Conservation (phyloP, 2,888 invertebrate genomes). For the Falcaria lacertinaria region DNA sequence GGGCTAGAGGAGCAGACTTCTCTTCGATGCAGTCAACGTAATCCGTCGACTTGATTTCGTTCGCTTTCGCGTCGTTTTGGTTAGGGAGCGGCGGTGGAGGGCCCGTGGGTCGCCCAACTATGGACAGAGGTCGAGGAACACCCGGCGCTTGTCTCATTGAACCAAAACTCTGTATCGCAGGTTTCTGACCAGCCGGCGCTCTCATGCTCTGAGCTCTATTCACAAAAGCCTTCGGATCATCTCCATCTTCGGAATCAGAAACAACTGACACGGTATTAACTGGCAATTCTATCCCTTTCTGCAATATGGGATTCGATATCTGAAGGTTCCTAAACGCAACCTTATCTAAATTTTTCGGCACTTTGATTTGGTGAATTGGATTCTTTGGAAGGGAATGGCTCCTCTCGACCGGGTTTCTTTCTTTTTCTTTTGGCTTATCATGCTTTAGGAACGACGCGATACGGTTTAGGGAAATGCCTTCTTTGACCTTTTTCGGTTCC, state of each 20-base stretch:
- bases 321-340: constrained; percentile 86
- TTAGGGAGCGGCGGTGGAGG: constrained; percentile 86
- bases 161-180: constrained; percentile 87
- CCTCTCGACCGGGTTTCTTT: constrained; percentile 69
- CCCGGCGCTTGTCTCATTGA: constrained; percentile 88
- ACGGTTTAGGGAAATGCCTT: constrained; percentile 83
- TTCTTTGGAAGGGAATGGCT: constrained; percentile 81
- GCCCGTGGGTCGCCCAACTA: constrained; percentile 85
- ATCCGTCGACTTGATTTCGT: constrained; percentile 67
- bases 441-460: constrained; percentile 88
- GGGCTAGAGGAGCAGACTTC: constrained; percentile 79
- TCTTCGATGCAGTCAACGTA: constrained; percentile 91
- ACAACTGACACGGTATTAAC: constrained; percentile 81
- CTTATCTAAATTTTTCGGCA: constrained; percentile 84
- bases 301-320: constrained; percentile 91
- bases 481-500: constrained; percentile 78
- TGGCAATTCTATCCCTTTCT: constrained; percentile 82
- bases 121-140: constrained; percentile 86
- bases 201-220: constrained; percentile 92
- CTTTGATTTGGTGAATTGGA: constrained; percentile 79
- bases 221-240: constrained; percentile 80
- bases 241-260: constrained; percentile 70
- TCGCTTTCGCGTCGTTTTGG: constrained; percentile 40
- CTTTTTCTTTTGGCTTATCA: constrained; percentile 75
- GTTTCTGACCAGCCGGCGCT: constrained; percentile 77